Base-by-base conservation (phyloP, 2,888 invertebrate species). In the Polietes domitor region DNA sequence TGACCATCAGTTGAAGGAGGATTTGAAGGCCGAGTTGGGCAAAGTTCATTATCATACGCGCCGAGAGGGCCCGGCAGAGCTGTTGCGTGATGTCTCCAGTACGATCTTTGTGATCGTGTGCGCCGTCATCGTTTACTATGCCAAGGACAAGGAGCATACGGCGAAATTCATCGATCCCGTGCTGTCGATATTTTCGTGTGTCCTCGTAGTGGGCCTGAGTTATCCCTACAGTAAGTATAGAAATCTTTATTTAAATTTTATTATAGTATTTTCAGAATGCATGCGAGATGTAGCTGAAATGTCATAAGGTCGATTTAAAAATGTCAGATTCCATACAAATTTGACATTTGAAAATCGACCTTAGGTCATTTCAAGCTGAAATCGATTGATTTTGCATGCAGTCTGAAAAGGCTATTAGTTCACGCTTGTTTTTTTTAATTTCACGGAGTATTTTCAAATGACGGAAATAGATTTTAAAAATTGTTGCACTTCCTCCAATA, bases 141-240 rank as follows among this genome's bases (percentile, higher is more conserved):
- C 93, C 0, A 88, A 90, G 32, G 92, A 93, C 68, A 90, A 91
- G 32, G 90, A 94, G 72, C 90, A 90, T 73, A 93, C 96, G 78
- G 95, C 95, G 0, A 96, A 97, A 91, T 95, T 93, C 86, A 93
- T 95, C 28, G 96, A 96, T 92, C 97, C 97, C 0, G 92, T 95
- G 1, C 93, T 97, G 37, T 95, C 97, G 0, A 95, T 97, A 55
- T 92, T 95, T 80, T 96, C 97, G 0, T 95, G 96, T 58, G 91
- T 95, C 2, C 91, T 95, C 0, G 93, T 97, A 50, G 94, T 96
- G 86, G 92, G 94, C 15, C 93, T 97, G 65, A 97, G 96, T 89
- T 96, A 95, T 92, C 96, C 97, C 0, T 97, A 96, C 92, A 95
- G 97, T 96, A 92, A 94, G 95, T 94, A 88, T 19, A 7, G 0